Evolutionary conservation across 2,113 vertebrate genomes (phyloP), one percentile per base, ranked within the genome.

Genomic region (Stigmatopora argus): DNA sequence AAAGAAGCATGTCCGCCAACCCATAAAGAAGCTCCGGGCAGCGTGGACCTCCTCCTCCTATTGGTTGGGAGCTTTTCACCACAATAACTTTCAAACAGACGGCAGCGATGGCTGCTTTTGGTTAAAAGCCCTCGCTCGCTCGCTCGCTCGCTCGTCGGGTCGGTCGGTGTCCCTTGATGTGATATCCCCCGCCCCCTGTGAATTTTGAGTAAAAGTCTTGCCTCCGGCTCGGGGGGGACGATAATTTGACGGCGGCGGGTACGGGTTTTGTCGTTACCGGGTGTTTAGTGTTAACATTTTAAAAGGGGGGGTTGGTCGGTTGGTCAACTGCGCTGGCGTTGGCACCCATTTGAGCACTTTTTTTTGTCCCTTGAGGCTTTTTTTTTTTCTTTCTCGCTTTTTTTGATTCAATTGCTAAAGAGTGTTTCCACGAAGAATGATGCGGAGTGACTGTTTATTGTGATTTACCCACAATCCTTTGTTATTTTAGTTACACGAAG

Each of bases 341-440:
- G 48, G 80, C 80, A 77, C 75, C 78, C 62, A 72, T 77, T 73
- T 82, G 64, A 85, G 86, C 83, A 87, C 85, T 89, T 87, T 31
- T 87, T 31, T 83, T 84, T 76, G 65, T 76, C 78, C 70, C 44
- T 78, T 11, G 48, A 66, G 66, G 72, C 64, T 62, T 57, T 55
- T 57, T 67, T 71, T 58, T 14, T 45, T 57, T 49, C 18, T 18
- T 34, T 47, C 3, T 10, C 31, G n/a, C 62, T 64, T 46, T 17
- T 15, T 58, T 31, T 55, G 35, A 26, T 63, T 63, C 17, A 18
- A 21, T 26, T 51, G 23, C 45, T 48, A 31, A 15, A 10, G 67
- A 71, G 38, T 38, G 79, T 69, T 77, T 57, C 67, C 63, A 62
- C 9, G 17, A 58, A 10, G 15, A 26, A 47, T 41, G 38, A 53